Conservation (phyloP, 2,888 invertebrate species). For the Eupithecia exiguata region DNA sequence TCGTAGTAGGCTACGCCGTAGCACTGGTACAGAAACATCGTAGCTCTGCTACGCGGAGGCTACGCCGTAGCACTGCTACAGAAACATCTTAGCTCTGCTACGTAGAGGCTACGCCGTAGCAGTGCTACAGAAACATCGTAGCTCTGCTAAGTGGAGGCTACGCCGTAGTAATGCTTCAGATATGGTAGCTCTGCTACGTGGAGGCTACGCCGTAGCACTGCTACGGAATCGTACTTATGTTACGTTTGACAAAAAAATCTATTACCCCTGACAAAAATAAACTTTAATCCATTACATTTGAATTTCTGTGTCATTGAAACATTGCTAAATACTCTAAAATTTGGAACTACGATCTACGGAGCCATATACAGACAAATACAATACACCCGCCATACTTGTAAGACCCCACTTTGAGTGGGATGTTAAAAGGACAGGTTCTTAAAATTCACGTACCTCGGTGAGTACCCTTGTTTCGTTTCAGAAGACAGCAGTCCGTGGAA, state of each 20-base stretch:
- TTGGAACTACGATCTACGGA: too few species aligned
- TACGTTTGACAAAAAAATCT: too few species aligned
- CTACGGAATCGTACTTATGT: background rate
- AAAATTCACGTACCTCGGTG: background rate
- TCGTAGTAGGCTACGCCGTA: background rate
- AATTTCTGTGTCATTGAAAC: too few species aligned
- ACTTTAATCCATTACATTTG: too few species aligned
- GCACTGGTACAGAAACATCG: background rate
- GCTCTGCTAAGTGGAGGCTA: background rate
- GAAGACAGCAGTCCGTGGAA: background rate
- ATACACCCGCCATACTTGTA: too few species aligned
- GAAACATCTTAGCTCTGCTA: background rate
- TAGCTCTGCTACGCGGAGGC: background rate
- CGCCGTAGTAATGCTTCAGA: background rate
- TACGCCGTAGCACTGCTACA: background rate
- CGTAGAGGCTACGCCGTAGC: background rate
- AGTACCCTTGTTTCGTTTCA: background rate
- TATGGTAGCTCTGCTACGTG: background rate
- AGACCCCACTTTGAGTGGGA: too few species aligned
- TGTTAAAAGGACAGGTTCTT: too few species aligned
- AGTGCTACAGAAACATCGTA: background rate
- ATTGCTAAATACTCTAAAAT: too few species aligned
- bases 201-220: background rate
- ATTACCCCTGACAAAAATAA: too few species aligned
- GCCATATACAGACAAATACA: too few species aligned